Conservation (phyloP, 2,797 vertebrate genomes). For the Chelon labrosus region DNA sequence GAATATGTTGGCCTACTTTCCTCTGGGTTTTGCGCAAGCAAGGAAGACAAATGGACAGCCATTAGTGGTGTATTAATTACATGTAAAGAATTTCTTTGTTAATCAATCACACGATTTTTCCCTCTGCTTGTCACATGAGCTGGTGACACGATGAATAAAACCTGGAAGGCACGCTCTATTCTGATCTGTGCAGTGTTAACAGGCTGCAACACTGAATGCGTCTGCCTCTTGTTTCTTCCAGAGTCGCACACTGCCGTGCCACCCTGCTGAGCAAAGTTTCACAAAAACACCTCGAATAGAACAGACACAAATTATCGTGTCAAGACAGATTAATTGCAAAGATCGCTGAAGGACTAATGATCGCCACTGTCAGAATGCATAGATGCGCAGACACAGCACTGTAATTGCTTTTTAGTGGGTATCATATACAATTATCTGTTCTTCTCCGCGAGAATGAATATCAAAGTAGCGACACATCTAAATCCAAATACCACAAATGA, state of each 20-base stretch:
- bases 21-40: constrained; percentile 52
- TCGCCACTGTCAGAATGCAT: constrained; percentile 76
- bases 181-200: constrained; percentile 74
- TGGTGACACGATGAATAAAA: constrained; percentile 77
- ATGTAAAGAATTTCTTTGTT: constrained; percentile 84
- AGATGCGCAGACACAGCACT: constrained; percentile 51
- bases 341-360: constrained; percentile 77
- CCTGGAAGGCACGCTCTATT: constrained; percentile 64
- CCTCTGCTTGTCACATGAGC: constrained; percentile 79
- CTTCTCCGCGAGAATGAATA: constrained; percentile 58
- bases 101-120: constrained; percentile 85
- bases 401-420: constrained; percentile 54
- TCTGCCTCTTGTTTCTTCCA: constrained; percentile 74
- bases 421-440: constrained; percentile 74
- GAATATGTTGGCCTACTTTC: constrained; percentile 69
- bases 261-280: constrained; percentile 78
- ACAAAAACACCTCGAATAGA: constrained; percentile 79
- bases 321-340: constrained; percentile 83
- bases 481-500: constrained; percentile 61
- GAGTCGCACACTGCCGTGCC: constrained; percentile 50
- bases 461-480: constrained; percentile 58
- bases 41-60: constrained; percentile 81
- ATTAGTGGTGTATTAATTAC: constrained; percentile 89
- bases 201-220: constrained; percentile 73
- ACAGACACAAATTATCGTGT: constrained; percentile 79